Evolutionary conservation across 2,113 vertebrate genomes (phyloP).

Genomic region (Misgurnus mizolepis): DNA sequence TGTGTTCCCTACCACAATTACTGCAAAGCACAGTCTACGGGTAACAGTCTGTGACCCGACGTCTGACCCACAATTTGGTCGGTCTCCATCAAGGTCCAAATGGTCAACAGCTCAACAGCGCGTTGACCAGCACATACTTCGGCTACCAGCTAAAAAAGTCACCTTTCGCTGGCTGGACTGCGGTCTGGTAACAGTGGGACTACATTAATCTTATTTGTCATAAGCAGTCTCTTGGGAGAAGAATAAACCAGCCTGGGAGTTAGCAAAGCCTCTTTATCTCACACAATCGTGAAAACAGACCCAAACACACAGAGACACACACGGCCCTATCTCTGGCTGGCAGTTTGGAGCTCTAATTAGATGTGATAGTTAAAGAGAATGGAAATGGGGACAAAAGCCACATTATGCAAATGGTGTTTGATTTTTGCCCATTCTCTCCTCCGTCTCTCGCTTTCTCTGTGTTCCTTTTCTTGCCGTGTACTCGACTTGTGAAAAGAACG

Average conservation of each 20-base stretch:
- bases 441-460: constrained; percentile 38
- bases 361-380: constrained; percentile 68
- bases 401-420: constrained; percentile 74
- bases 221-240: constrained; percentile 56
- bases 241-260: constrained; percentile 54
- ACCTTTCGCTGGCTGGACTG: constrained; percentile 49
- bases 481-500: constrained; percentile 42
- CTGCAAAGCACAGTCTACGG: not conserved
- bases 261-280: constrained; percentile 54
- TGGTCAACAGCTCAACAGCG: constrained; percentile 30
- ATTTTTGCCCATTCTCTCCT: constrained; percentile 64
- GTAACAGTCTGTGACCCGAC: constrained; percentile 26
- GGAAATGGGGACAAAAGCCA: constrained; percentile 68
- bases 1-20: not conserved
- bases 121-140: constrained; percentile 39
- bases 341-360: constrained; percentile 75
- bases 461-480: constrained; percentile 44
- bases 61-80: constrained; percentile 39
- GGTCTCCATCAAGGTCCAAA: constrained; percentile 38
- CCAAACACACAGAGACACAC: constrained; percentile 48
- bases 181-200: constrained; percentile 39
- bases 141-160: constrained; percentile 46
- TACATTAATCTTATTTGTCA: constrained; percentile 61
- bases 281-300: constrained; percentile 47
- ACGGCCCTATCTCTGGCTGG: constrained; percentile 67